phyloP scores from a whole-genome alignment of 1,140 invertebrate species.

The Lucilia cuprina region DNA sequence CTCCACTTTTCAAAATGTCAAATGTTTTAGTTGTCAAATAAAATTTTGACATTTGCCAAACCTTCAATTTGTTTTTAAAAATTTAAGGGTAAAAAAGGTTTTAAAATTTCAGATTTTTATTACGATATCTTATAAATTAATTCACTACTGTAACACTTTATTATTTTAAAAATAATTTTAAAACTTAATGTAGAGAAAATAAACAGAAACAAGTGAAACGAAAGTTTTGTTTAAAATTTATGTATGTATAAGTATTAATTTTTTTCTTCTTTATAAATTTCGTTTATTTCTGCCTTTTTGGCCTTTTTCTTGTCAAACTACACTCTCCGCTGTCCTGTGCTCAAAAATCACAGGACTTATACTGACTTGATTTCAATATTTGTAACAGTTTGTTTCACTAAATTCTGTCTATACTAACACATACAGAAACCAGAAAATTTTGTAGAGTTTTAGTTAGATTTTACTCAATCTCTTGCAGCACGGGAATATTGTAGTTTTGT shows the following conservation, averaged over 20 bases:
- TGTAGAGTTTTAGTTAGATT: constrained; percentile 6
- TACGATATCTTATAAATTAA: too few species aligned
- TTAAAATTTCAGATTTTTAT: too few species aligned
- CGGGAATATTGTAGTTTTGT: constrained; percentile 5
- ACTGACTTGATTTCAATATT: constrained; percentile 8
- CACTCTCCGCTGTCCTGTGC: constrained; percentile 36
- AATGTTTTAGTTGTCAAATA: not conserved
- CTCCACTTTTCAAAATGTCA: constrained; percentile 1
- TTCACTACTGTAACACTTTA: not conserved
- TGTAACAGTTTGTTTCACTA: not conserved
- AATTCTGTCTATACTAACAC: constrained; percentile 4
- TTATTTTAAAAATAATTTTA: not conserved
- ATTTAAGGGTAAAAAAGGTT: not conserved
- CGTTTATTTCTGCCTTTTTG: not conserved
- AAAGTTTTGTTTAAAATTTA: not conserved
- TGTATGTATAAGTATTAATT: not conserved
- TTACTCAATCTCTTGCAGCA: not conserved
- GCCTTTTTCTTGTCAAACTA: not conserved
- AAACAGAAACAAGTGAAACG: not conserved
- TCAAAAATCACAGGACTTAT: constrained; percentile 31
- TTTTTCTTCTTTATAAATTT: not conserved
- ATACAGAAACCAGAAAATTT: not conserved
- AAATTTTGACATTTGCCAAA: not conserved
- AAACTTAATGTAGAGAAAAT: not conserved
- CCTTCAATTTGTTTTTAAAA: not conserved